Conservation (phyloP, 1,140 invertebrate genomes). For the Drosophila carrolli region DNA sequence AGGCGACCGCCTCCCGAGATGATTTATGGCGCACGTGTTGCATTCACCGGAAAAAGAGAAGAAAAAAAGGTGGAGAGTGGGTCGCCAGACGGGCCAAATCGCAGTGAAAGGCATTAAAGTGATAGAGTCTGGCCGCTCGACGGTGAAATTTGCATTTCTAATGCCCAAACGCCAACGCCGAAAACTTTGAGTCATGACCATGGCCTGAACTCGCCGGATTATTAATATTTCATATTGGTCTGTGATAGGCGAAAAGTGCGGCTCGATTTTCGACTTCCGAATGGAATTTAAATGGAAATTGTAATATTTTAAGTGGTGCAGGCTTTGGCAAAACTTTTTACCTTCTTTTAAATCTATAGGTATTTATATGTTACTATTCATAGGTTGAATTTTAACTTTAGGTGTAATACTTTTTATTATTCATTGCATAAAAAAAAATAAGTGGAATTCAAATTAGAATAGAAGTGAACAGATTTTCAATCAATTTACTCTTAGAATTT, state of each 20-base stretch:
- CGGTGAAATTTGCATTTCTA: conserved; percentile 75
- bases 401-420: not conserved
- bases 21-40: conserved; percentile 81
- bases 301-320: conserved; percentile 18
- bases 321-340: conserved; percentile 6
- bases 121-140: conserved; percentile 64
- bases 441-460: not conserved
- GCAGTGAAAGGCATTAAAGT: conserved; percentile 81
- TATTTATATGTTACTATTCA: conserved; percentile 4
- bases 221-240: conserved; percentile 83
- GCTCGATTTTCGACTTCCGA: conserved; percentile 9
- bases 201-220: conserved; percentile 52
- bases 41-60: conserved; percentile 44
- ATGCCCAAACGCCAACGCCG: conserved; percentile 53
- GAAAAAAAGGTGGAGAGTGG: conserved; percentile 35
- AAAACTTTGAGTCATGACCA: conserved; percentile 31
- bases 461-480: not conserved
- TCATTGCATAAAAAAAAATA: not conserved
- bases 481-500: too few relatives aligned
- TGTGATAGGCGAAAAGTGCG: conserved; percentile 67
- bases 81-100: conserved; percentile 59
- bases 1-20: conserved; percentile 41
- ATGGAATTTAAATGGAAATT: conserved; percentile 21
- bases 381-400: not conserved
- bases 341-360: conserved; percentile 10